These are phyloP conservation scores for Gisinianus flammeolus DNA, from an alignment of 2,888 invertebrate genomes.

Conservation along the genomic window DNA sequence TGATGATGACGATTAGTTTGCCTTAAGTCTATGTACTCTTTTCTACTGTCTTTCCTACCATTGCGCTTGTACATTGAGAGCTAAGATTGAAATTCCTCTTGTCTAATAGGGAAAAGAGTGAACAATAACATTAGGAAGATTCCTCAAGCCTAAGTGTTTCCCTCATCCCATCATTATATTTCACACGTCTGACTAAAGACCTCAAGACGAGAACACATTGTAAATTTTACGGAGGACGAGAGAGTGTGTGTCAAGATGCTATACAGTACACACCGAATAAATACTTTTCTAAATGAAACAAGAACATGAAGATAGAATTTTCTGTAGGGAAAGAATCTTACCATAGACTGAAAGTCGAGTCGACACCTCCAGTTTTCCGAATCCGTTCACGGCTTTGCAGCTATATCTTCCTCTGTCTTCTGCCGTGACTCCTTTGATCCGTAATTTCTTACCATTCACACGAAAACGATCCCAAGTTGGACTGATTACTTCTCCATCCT, in stretches of 20 bases:
- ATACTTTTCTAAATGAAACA: too few species aligned
- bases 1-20: conserved; percentile 17
- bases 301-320: too few species aligned
- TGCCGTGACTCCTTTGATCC: conserved; percentile 45
- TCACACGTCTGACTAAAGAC: background rate
- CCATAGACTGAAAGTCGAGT: conserved; percentile 46
- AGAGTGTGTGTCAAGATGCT: background rate
- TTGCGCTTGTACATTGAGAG: background rate
- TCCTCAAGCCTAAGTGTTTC: too few species aligned
- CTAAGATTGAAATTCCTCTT: background rate
- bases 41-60: background rate
- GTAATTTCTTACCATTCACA: conserved; percentile 40
- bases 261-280: background rate
- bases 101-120: background rate
- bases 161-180: background rate
- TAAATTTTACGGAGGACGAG: background rate
- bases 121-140: background rate
- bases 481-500: conserved; percentile 49
- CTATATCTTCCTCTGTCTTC: conserved; percentile 48
- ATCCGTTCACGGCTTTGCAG: conserved; percentile 53
- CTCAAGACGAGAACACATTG: background rate
- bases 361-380: conserved; percentile 47
- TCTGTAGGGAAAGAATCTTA: conserved; percentile 31
- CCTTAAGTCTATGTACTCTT: background rate
- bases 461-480: conserved; percentile 48